These are phyloP conservation scores for Gymnobelideus leadbeateri DNA, from an alignment of 2,113 vertebrate species.

Conservation along the genomic window DNA sequence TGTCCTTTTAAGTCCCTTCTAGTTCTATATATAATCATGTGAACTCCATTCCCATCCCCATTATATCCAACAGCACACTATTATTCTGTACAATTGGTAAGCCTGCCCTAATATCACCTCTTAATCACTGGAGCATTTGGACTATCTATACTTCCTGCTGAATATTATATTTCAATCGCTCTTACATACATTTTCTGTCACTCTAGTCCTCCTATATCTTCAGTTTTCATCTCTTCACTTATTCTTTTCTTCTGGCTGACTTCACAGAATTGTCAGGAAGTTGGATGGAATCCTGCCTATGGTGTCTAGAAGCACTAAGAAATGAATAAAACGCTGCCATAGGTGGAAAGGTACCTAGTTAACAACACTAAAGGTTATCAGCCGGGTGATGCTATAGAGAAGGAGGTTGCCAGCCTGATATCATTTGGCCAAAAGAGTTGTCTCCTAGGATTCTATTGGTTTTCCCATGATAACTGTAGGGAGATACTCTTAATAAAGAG, in stretches of 20 bases:
- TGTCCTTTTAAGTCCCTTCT: neutral
- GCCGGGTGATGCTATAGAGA: neutral
- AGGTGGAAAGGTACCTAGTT: neutral
- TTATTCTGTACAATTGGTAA: neutral
- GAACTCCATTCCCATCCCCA: neutral
- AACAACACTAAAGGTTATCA: neutral
- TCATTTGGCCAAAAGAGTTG: neutral
- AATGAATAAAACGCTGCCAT: neutral
- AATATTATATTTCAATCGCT: neutral
- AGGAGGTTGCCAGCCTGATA: neutral
- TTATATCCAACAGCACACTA: neutral
- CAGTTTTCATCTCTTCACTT: neutral
- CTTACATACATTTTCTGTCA: neutral
- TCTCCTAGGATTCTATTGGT: neutral
- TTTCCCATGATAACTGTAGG: neutral
- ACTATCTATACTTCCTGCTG: neutral
- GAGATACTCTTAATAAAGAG: neutral
- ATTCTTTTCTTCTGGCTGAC: neutral
- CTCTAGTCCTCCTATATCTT: neutral
- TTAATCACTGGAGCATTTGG: neutral
- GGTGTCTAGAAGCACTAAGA: neutral
- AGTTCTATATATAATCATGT: neutral
- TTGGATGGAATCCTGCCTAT: neutral
- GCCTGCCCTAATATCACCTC: neutral
- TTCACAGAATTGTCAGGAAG: neutral